Conservation (phyloP, 2,113 vertebrate species). For the Phyllostomus hastatus region DNA sequence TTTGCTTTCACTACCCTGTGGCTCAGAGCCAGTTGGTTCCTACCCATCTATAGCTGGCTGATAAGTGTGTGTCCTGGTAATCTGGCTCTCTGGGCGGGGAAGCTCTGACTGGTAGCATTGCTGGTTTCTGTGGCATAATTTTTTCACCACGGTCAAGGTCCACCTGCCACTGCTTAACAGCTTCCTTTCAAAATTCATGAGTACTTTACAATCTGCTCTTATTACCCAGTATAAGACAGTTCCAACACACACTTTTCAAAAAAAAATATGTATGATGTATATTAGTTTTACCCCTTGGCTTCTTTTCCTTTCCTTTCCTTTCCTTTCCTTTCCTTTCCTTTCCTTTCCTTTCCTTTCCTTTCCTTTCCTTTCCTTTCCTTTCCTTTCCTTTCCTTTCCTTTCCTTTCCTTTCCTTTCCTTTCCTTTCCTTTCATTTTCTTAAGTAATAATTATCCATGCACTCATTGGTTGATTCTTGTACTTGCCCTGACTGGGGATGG, state of each 20-base stretch:
- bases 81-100: neutral
- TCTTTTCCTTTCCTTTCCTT: neutral
- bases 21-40: neutral
- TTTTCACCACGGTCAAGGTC: neutral
- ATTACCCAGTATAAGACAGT: neutral
- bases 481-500: no score
- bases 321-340: no score
- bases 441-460: constrained; percentile 77
- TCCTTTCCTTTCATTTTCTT: neutral
- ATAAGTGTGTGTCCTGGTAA: neutral
- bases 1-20: neutral
- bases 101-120: neutral
- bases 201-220: neutral
- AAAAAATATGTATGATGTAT: neutral
- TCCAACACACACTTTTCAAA: neutral
- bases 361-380: no score
- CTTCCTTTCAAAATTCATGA: neutral
- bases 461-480: no score
- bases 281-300: neutral
- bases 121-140: neutral
- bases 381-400: no score
- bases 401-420: neutral
- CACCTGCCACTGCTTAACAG: neutral
- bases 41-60: neutral
- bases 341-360: no score